Conservation (phyloP, 2,888 invertebrate genomes). For the Tenthredo scrophulariae region DNA sequence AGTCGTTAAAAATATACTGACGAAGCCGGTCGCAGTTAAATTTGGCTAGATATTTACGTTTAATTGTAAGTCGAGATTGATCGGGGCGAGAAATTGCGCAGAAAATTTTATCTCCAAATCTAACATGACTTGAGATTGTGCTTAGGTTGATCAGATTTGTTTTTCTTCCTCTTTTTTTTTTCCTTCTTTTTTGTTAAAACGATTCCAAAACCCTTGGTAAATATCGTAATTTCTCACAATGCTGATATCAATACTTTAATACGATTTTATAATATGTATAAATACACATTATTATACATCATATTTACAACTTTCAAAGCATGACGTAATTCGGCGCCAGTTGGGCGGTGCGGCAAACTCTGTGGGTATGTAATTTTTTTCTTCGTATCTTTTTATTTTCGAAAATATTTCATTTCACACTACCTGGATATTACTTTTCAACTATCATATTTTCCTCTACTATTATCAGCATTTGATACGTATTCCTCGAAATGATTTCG, state of each 20-base stretch:
- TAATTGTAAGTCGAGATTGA: constrained; percentile 13
- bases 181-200: neutral
- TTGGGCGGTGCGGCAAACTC: constrained; percentile 43
- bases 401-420: constrained; percentile 11
- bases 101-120: neutral
- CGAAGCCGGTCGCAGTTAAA: neutral
- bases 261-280: constrained; percentile 3
- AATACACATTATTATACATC: constrained; percentile 5
- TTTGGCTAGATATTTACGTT: neutral
- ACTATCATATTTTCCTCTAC: neutral
- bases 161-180: neutral
- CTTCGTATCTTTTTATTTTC: neutral
- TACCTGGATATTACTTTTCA: neutral
- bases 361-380: constrained; percentile 25
- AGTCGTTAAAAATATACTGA: constrained; percentile 8
- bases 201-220: neutral
- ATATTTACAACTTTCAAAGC: constrained; percentile 48
- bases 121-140: neutral
- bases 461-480: neutral
- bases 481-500: neutral
- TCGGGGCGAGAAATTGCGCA: neutral
- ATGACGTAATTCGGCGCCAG: constrained; percentile 54
- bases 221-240: neutral
- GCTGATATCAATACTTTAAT: neutral
- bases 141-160: neutral